Base-by-base conservation (phyloP, 1,140 invertebrate genomes). In the Ceratosolen fusciceps region DNA sequence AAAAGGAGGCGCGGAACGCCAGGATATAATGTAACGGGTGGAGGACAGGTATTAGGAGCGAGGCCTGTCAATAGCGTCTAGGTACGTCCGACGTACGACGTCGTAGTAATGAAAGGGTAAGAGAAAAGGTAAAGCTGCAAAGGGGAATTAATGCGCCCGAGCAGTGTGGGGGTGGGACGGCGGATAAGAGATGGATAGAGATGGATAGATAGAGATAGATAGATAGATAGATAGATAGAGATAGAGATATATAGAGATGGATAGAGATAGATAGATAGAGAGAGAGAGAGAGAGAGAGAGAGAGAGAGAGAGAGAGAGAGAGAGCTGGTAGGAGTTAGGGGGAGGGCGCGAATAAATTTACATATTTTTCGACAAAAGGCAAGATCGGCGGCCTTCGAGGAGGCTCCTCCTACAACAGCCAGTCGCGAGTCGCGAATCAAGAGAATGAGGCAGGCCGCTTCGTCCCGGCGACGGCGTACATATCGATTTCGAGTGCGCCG, bases 301-400 rank as follows among this genome's bases (percentile, higher is more conserved):
- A 12, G 39, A 5, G 39, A 12, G n/a, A 21, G 52, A 24, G 26
- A 74, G 19, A 31, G 14, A 56, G 54, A 47, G 52, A 58, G 21
- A 47, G 10, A 24, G 29, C 4, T 21, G 1, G 24, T 29, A 34
- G 31, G 10, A 24, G 29, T 10, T 21, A 0, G 24, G 49, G 47
- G 31, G 52, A 68, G 31, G 5, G 31, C 80, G 79, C 77, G 85
- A 84, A 86, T 86, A 85, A 84, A 84, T 86, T 86, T 84, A 83
- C 83, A 86, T 85, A 70, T 83, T 83, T 83, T 83, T 84, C 84
- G 82, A 86, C 86, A 88, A 86, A 87, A 87, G 87, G 83, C 83
- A 84, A 83, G 84, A 86, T 84, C 86, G 83, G 78, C 83, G 87
- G 84, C 87, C 86, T 88, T 88, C 84, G 80, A 71, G 60, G 71